These are phyloP conservation scores for Myotis planiceps DNA, from an alignment of 2,797 vertebrate species.

Conservation along the genomic window DNA sequence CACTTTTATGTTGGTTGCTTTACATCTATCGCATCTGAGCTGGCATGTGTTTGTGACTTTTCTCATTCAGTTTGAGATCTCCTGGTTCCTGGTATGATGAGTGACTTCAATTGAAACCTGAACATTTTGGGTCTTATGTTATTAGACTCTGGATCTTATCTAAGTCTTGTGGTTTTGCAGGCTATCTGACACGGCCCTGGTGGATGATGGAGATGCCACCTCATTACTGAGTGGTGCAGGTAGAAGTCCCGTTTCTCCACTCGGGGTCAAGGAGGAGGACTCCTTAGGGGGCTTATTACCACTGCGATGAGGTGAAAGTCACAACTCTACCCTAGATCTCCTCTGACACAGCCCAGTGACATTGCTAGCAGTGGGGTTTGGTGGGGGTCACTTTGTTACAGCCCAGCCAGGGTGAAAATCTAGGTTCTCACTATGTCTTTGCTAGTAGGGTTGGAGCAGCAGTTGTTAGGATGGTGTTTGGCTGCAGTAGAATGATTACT, in stretches of 20 bases:
- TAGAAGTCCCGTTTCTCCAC: background rate
- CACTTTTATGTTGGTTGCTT: background rate
- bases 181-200: background rate
- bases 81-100: background rate
- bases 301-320: background rate
- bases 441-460: background rate
- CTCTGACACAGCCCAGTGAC: background rate
- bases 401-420: background rate
- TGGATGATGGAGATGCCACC: background rate
- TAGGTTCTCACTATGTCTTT: background rate
- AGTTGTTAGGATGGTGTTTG: background rate
- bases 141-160: background rate
- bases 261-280: background rate
- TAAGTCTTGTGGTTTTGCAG: background rate
- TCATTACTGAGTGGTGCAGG: background rate
- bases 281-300: background rate
- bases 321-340: background rate
- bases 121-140: background rate
- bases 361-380: background rate
- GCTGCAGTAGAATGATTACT: background rate
- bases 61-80: background rate
- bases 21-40: conserved; percentile 9
- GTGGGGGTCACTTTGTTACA: background rate
- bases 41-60: background rate
- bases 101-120: background rate